These are phyloP conservation scores for Centroberyx gerrardi DNA, from an alignment of 2,797 vertebrate species.

Conservation along the genomic window DNA sequence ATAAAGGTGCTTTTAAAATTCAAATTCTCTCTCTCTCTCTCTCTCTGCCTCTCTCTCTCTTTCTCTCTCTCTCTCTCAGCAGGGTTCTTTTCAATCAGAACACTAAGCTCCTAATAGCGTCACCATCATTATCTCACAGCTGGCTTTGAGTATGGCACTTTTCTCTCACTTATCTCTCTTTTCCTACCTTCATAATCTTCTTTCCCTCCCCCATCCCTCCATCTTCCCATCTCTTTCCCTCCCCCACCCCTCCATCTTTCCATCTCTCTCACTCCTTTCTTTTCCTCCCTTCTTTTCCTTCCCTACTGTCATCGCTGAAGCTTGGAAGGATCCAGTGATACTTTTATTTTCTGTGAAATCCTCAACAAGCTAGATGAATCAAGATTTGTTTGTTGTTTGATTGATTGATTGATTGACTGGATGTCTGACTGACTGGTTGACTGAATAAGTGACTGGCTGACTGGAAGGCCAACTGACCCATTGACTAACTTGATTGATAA, in stretches of 20 bases:
- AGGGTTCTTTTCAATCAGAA: slow-evolving; percentile 36
- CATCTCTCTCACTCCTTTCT: neutral
- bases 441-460: too few species aligned
- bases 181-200: slow-evolving; percentile 50
- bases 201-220: neutral
- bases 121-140: slow-evolving; percentile 69
- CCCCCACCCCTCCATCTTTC: neutral
- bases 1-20: too few species aligned
- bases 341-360: too few species aligned
- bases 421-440: too few species aligned
- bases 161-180: slow-evolving; percentile 30
- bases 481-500: too few species aligned
- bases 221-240: neutral
- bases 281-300: neutral
- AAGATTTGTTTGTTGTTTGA: too few species aligned
- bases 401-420: too few species aligned
- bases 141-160: slow-evolving; percentile 51
- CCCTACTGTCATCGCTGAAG: neutral
- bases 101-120: slow-evolving; percentile 53
- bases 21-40: too few species aligned
- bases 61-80: slow-evolving; percentile 2
- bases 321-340: neutral
- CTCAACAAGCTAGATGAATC: too few species aligned
- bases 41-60: too few species aligned
- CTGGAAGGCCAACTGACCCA: too few species aligned